Percentiles rank a stretch among this genome's conserved stretches.
phyloP scores from a whole-genome alignment of 2,797 vertebrate genomes.

The Antennarius maculatus region DNA sequence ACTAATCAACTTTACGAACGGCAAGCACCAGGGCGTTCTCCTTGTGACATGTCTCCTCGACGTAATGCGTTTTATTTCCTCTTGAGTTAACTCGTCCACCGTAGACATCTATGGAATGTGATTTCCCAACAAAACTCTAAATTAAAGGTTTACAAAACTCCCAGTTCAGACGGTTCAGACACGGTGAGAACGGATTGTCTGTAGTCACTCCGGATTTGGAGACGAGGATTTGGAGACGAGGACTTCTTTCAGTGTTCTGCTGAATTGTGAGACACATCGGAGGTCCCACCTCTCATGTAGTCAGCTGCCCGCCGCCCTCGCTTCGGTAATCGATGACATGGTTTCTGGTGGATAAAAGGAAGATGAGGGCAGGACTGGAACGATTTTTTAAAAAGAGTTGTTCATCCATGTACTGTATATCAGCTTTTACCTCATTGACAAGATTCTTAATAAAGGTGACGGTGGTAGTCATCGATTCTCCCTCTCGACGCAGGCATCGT shows the following conservation, averaged over 20 bases:
- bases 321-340: not conserved
- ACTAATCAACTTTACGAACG: not conserved
- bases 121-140: not conserved
- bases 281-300: conserved; percentile 65
- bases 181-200: not conserved
- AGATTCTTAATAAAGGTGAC: not conserved
- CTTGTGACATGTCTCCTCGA: conserved; percentile 15
- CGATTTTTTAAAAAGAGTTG: not conserved
- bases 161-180: not conserved
- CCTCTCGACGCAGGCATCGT: too few relatives aligned
- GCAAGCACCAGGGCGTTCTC: not conserved
- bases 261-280: conserved; percentile 9
- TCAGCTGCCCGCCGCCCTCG: conserved; percentile 31
- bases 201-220: not conserved
- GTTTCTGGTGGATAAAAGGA: too few relatives aligned
- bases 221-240: conserved; percentile 4
- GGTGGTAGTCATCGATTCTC: too few relatives aligned
- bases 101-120: conserved; percentile 11
- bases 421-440: not conserved
- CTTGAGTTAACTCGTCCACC: conserved; percentile 3
- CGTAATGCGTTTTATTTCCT: not conserved
- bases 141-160: not conserved
- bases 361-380: too few relatives aligned
- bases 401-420: not conserved
- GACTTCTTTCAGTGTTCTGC: conserved; percentile 21